Evolutionary conservation across 1,140 invertebrate genomes (phyloP), one percentile per base, ranked within the genome.

Genomic region (Ceratitis capitata): DNA sequence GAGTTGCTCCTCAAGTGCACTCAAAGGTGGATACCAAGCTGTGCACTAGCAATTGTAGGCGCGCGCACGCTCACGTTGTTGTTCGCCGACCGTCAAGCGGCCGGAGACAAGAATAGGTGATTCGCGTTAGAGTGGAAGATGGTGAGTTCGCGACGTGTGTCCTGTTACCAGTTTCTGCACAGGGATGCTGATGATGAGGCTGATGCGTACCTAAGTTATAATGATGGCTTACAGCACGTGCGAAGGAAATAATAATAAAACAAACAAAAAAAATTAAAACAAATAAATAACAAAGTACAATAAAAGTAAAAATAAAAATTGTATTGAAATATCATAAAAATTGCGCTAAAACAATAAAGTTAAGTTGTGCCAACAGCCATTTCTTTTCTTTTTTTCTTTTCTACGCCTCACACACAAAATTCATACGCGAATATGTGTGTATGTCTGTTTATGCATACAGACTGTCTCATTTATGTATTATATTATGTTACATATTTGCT

Each of bases 11-110:
- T 78, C 69, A 78, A 78, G 69, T 45, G 39, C 69, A 78, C 69
- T 78, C 69, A 78, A 78, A 78, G 69, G 69, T 78, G 69, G 69
- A 78, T 78, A 32, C 69, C 69, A 78, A 78, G 69, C 69, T 47
- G 69, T 78, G 69, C 35, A 32, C 69, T 78, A 78, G 69, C 69
- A n/a, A 47, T 78, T 78, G 69, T 78, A 78, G 69, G 69, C 39
- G 35, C 69, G 69, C 69, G 69, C 69, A 26, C 69, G 69, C 69
- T 9, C 39, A 12, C n/a, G 39, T 5, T 12, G 69, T 6, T 10
- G 69, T 9, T 9, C n/a, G 69, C 9, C 10, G 69, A 19, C 16
- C 19, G 69, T 10, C n/a, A 19, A 6, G 39, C n/a, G 64, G 32
- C 69, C 3, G 29, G 4, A 35, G 69, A 23, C 16, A 78, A 78